A percentile compares a stretch with the other conserved stretches of the same genome.
Evolutionary conservation across 2,888 invertebrate species (phyloP).

Genomic region (Apotomis betuletana): DNA sequence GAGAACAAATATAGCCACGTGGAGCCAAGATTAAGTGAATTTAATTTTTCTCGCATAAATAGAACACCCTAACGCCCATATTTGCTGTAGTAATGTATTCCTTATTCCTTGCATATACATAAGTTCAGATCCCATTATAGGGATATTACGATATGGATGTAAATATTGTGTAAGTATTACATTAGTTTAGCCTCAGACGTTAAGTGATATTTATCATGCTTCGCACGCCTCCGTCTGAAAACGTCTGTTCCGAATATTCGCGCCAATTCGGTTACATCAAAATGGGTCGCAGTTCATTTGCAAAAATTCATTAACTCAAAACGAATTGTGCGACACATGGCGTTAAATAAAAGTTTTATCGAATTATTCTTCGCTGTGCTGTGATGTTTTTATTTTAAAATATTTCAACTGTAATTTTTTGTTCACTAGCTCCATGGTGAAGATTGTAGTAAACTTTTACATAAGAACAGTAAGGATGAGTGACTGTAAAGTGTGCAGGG

Average conservation of each 20-base stretch:
- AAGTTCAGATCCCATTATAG: no score
- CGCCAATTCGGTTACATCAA: not conserved
- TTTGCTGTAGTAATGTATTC: no score
- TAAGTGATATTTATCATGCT: not conserved
- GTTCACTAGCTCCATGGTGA: no score
- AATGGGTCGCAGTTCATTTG: constrained; percentile 9
- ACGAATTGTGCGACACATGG: not conserved
- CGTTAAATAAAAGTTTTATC: not conserved
- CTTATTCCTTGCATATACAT: no score
- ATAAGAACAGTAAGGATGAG: no score
- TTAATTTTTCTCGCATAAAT: no score
- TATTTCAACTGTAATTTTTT: not conserved
- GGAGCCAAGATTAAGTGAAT: no score
- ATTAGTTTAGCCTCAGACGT: not conserved
- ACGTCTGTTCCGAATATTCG: not conserved
- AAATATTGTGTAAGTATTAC: not conserved
- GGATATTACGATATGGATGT: no score
- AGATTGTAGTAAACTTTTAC: no score
- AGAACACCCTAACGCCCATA: no score
- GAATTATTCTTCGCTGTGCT: not conserved
- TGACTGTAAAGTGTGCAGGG: no score
- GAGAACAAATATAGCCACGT: no score
- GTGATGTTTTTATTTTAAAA: not conserved
- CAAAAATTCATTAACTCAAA: not conserved
- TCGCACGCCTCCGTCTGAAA: not conserved